A percentile compares a stretch with the other conserved stretches of the same genome.
Conservation (phyloP, 2,113 vertebrate genomes). For the Heteronetta atricapilla region DNA sequence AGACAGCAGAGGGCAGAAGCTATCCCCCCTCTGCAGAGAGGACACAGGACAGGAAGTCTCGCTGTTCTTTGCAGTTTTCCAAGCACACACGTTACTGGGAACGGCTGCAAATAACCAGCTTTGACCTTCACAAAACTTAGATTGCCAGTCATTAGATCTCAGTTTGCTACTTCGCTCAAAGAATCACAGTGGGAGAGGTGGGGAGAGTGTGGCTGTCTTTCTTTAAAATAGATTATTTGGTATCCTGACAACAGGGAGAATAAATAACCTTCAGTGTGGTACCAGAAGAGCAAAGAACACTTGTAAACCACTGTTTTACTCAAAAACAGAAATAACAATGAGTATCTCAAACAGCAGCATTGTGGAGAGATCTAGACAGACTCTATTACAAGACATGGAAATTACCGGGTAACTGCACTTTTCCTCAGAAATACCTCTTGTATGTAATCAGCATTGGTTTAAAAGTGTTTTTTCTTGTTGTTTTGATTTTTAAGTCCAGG, state of each 20-base stretch:
- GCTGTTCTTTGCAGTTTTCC: accelerated
- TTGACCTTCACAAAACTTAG: not conserved
- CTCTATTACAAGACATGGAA: not conserved
- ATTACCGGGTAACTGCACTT: not conserved
- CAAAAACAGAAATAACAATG: not conserved
- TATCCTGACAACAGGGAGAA: not conserved
- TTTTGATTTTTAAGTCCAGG: not conserved
- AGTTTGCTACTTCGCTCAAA: accelerated
- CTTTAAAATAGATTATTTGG: not conserved
- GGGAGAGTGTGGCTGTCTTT: not conserved
- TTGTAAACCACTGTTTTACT: not conserved
- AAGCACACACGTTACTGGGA: not conserved
- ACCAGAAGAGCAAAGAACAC: not conserved
- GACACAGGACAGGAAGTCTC: not conserved
- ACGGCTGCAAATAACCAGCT: not conserved
- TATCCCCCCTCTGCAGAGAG: not conserved
- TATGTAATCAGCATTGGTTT: not conserved
- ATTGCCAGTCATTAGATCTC: not conserved
- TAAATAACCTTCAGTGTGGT: not conserved
- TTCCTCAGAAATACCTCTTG: not conserved
- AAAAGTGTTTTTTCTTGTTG: not conserved
- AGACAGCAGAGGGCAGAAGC: not conserved
- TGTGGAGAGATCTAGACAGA: not conserved
- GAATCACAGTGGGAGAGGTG: not conserved
- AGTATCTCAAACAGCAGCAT: not conserved